Evolutionary conservation across 2,113 vertebrate genomes (phyloP), one percentile per base, ranked within the genome.

Genomic region (Camelus dromedarius): DNA sequence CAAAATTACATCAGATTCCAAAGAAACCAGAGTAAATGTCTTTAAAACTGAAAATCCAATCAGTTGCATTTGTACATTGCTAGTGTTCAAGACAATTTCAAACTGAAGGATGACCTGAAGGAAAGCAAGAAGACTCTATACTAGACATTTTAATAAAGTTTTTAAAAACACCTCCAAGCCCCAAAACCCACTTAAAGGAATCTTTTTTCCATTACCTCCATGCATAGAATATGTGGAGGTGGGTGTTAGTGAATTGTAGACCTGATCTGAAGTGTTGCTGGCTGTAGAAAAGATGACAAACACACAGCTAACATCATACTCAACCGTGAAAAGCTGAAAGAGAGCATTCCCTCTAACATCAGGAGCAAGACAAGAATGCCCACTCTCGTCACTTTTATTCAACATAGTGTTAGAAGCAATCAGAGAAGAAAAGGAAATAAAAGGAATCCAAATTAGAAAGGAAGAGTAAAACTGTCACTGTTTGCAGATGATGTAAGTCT

Each of bases 21-120:
- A 95, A 92, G 32, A 96, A 92, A 64, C 89, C 87, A 95, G 50
- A 38, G 50, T 19, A 88, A 87, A 91, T 5, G 18, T 87, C 64
- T 46, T 93, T 89, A 84, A 96, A 89, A 84, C 1, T 64, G 11
- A 95, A 95, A 92, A 92, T 85, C 24, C 10, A 88, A 73, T 62
- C 86, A 88, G 81, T 22, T 92, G 52, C 14, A 89, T 94, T 92
- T 80, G 6, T 85, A 95, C 13, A 35, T 89, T 96, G 62, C 15
- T 95, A 76, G 28, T 87, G 24, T 67, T 94, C 60, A 90, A 92
- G 20, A 67, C 60, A 60, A 72, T 7, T 70, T 92, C 48, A 92
- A n/a, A n/a, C 69, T 60, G 32, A 86, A 77, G 7, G 50, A 89
- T 82, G 46, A 94, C 48, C 70, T 89, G 48, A 81, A 89, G 60